Evolutionary conservation across 2,113 vertebrate species (phyloP).

Genomic region (Dinomys branickii): DNA sequence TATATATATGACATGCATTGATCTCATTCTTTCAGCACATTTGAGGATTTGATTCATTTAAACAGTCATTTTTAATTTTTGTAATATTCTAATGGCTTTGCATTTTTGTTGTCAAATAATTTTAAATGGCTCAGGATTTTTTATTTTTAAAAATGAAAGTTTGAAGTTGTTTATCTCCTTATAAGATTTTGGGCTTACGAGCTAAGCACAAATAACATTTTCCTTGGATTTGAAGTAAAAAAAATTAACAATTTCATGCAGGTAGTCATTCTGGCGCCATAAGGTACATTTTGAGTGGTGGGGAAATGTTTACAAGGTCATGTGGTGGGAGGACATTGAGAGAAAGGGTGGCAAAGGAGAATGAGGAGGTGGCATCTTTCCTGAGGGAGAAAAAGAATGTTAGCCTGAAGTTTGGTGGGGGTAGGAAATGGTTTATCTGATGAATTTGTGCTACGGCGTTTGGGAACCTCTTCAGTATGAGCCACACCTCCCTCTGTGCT

Average conservation of each 20-base stretch:
- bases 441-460: not conserved
- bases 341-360: not conserved
- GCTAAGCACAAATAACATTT: not conserved
- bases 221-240: conserved; percentile 24
- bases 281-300: not conserved
- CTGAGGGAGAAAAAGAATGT: not conserved
- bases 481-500: not conserved
- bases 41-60: conserved; percentile 20
- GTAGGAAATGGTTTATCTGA: not conserved
- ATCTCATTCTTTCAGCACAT: not conserved
- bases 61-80: conserved; percentile 14
- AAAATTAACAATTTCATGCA: not conserved
- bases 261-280: not conserved
- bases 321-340: not conserved
- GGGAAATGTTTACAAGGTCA: not conserved
- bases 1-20: no score
- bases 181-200: not conserved
- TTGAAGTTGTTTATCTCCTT: not conserved
- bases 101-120: not conserved
- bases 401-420: not conserved
- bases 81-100: not conserved
- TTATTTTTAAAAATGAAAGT: conserved; percentile 5
- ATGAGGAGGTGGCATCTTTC: not conserved
- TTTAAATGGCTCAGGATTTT: conserved; percentile 37
- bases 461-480: not conserved